Evolutionary conservation across 2,888 invertebrate genomes (phyloP), one percentile per base, ranked within the genome.

Genomic region (Tenthredo livida): DNA sequence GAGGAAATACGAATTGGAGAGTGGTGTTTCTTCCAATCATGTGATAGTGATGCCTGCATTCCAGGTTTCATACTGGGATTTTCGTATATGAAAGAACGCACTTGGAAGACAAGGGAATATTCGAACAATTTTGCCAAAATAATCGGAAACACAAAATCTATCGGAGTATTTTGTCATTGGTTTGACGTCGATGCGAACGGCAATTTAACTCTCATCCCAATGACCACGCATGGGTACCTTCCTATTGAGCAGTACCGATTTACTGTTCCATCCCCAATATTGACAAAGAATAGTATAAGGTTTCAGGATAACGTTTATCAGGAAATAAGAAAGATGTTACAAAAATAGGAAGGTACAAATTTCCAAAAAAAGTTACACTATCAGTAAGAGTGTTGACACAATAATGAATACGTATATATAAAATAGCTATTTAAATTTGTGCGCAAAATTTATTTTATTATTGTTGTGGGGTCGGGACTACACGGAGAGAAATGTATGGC

Each of bases 11-110:
- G 33, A 40, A 77, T 67, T 29, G 77, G 86, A 37, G 86, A 87
- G 73, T 87, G 80, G 75, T 87, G 87, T 78, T 65, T 87, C 29
- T 86, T 87, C 40, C n/a, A 87, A 75, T 67, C 6, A 77, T 21
- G 40, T 61, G 72, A 73, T 58, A 82, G 54, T 1, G 58, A 67
- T 7, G 67, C 54, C 61, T 87, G 86, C 72, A 43, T 86, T 10
- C 61, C 84, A 61, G 87, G 87, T 15, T 40, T 87, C 0, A 70
- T 86, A 58, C 84, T 80, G 10, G 65, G 84, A 2, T 87, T 87
- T 85, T 67, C 84, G 1, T 86, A 84, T 50, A 82, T 61, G 54
- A 82, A 78, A 25, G 84, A 77, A 73, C 85, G 58, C 17, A 86
- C 73, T 0, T 86, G 84, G 86, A 85, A n/a, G 47, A 82, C 12